phyloP scores from a whole-genome alignment of 2,113 vertebrate species.

The Benitochromis conjunctus region DNA sequence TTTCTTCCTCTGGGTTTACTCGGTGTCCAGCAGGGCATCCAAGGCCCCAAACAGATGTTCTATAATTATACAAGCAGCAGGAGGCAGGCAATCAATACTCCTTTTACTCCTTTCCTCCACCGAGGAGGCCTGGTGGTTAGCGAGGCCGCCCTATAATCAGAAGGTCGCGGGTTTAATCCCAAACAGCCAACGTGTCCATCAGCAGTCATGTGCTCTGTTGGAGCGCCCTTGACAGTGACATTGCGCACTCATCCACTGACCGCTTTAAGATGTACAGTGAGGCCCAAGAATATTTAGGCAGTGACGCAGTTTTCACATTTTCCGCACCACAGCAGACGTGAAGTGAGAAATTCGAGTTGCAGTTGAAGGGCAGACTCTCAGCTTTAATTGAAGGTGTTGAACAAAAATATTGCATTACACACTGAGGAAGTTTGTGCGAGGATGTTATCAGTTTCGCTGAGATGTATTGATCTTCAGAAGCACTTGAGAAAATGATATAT shows the following conservation, averaged over 20 bases:
- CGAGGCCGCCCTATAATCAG: constrained; percentile 12
- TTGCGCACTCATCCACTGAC: constrained; percentile 21
- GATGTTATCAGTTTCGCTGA: background rate
- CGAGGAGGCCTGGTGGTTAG: constrained; percentile 7
- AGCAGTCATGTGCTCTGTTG: background rate
- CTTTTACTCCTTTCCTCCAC: constrained; percentile 4
- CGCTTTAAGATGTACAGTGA: background rate
- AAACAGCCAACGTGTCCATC: background rate
- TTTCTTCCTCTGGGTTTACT: constrained; percentile 18
- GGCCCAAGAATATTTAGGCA: background rate
- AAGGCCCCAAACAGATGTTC: constrained; percentile 40
- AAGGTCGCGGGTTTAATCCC: constrained; percentile 43
- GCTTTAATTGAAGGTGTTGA: background rate
- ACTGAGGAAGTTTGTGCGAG: background rate
- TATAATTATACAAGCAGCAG: constrained; percentile 50
- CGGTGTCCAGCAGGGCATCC: constrained; percentile 4
- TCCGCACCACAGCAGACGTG: background rate
- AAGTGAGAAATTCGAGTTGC: background rate
- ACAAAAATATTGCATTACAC: background rate
- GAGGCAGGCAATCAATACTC: constrained; percentile 48
- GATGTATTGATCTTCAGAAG: background rate
- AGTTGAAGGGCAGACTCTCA: background rate
- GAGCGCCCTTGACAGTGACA: constrained; percentile 40
- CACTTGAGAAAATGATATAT: background rate
- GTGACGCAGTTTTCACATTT: background rate